Evolutionary conservation across 2,888 invertebrate species (phyloP).

Genomic region (Drosophila planitibia): DNA sequence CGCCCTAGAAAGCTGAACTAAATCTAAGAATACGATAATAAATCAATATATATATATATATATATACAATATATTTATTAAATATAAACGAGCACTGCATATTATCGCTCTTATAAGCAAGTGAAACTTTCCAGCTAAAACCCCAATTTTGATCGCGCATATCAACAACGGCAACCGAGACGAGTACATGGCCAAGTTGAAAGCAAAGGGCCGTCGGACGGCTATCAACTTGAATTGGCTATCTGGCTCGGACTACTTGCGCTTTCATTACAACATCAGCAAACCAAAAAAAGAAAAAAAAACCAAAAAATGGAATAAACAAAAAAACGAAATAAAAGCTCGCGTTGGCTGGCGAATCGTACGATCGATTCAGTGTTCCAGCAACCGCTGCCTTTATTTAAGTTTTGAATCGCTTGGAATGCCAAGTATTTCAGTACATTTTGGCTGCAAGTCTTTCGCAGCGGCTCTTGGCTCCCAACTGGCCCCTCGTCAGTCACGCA

Average conservation of each 20-base stretch:
- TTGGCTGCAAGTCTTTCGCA: conserved; percentile 42
- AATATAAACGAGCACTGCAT: conserved; percentile 13
- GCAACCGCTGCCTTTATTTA: conserved; percentile 59
- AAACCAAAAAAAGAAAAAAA: conserved; percentile 20
- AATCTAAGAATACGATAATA: conserved; percentile 55
- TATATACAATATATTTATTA: neutral
- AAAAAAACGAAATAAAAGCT: conserved; percentile 31
- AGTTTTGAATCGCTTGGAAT: conserved; percentile 61
- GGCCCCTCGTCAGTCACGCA: conserved; percentile 60
- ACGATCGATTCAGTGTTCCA: conserved; percentile 44
- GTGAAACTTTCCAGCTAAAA: conserved; percentile 41
- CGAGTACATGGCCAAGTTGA: conserved; percentile 11
- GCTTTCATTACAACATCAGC: conserved; percentile 67
- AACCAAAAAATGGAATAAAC: neutral
- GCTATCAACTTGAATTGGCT: conserved; percentile 18
- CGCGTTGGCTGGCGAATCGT: conserved; percentile 31
- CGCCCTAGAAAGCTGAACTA: conserved; percentile 35
- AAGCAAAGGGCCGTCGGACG: conserved; percentile 39
- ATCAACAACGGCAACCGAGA: neutral
- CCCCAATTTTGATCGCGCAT: conserved; percentile 19
- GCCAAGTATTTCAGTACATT: conserved; percentile 61
- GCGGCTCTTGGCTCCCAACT: conserved; percentile 40
- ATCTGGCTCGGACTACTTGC: conserved; percentile 60
- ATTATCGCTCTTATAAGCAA: conserved; percentile 17
- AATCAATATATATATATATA: neutral